Conservation (phyloP, 2,113 vertebrate genomes). For the Raja brachyura region DNA sequence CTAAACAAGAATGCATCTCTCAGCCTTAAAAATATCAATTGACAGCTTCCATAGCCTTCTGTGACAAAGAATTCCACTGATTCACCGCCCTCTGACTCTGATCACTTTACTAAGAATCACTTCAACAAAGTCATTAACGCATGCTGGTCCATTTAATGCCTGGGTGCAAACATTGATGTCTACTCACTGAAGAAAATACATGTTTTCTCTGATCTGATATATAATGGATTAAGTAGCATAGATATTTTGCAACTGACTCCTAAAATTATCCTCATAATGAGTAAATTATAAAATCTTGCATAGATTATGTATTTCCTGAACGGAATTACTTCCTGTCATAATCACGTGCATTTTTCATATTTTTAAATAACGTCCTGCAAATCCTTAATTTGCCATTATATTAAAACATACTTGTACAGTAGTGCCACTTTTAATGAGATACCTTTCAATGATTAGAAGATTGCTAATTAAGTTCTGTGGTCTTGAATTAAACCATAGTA, state of each 20-base stretch:
- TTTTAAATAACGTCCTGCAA: background rate
- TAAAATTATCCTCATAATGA: background rate
- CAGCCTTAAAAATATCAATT: no score
- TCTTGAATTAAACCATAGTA: constrained; percentile 8
- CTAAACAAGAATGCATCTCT: no score
- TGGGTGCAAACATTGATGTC: background rate
- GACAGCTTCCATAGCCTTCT: no score
- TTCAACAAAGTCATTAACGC: background rate
- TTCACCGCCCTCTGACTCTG: no score
- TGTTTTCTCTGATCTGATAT: background rate
- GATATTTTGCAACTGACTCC: background rate
- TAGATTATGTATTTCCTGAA: no score
- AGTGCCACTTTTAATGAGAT: background rate
- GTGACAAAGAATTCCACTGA: no score
- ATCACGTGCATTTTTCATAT: background rate
- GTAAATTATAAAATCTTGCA: background rate
- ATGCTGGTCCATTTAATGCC: background rate
- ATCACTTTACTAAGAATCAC: no score
- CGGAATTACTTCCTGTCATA: background rate
- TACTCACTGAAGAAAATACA: background rate
- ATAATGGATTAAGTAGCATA: background rate
- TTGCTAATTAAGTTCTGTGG: constrained; percentile 30
- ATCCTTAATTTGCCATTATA: background rate
- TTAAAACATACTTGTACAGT: background rate
- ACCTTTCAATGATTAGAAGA: background rate